Evolutionary conservation across 2,113 vertebrate genomes (phyloP).

Genomic region (Spea bombifrons): DNA sequence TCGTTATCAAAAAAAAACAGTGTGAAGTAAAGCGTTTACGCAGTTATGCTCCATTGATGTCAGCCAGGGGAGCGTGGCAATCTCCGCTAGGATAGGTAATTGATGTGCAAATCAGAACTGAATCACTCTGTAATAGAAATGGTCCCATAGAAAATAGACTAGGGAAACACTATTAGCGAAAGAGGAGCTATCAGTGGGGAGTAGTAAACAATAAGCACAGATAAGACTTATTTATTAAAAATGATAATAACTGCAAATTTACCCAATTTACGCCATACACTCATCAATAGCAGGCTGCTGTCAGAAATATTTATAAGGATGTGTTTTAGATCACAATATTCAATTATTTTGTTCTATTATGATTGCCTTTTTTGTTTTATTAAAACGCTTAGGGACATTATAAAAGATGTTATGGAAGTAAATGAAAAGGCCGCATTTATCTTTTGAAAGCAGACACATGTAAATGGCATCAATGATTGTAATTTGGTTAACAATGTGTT

Average conservation of each 20-base stretch:
- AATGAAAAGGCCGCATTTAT: conserved; percentile 62
- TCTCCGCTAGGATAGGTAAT: conserved; percentile 72
- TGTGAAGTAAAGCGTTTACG: conserved; percentile 68
- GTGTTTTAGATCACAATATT: conserved; percentile 53
- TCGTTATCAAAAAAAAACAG: conserved; percentile 64
- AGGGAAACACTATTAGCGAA: conserved; percentile 60
- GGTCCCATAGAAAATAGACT: conserved; percentile 67
- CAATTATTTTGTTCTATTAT: conserved; percentile 50
- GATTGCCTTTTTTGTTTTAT: conserved; percentile 62
- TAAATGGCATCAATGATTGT: conserved; percentile 58
- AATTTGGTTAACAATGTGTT: conserved; percentile 59
- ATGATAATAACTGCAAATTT: conserved; percentile 61
- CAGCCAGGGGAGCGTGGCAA: conserved; percentile 70
- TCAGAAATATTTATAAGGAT: conserved; percentile 57
- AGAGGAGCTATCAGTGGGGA: conserved; percentile 47
- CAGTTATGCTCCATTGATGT: conserved; percentile 68
- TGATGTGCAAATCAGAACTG: conserved; percentile 74
- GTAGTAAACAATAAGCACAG: conserved; percentile 52
- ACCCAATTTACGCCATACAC: conserved; percentile 52
- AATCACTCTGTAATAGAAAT: conserved; percentile 74
- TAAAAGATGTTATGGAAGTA: conserved; percentile 59
- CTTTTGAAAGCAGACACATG: conserved; percentile 61
- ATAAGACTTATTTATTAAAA: conserved; percentile 67
- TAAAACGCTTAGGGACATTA: conserved; percentile 59
- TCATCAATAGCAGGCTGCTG: conserved; percentile 55